phyloP scores from a whole-genome alignment of 2,888 invertebrate genomes.

The Mimumesa dahlbomi region DNA sequence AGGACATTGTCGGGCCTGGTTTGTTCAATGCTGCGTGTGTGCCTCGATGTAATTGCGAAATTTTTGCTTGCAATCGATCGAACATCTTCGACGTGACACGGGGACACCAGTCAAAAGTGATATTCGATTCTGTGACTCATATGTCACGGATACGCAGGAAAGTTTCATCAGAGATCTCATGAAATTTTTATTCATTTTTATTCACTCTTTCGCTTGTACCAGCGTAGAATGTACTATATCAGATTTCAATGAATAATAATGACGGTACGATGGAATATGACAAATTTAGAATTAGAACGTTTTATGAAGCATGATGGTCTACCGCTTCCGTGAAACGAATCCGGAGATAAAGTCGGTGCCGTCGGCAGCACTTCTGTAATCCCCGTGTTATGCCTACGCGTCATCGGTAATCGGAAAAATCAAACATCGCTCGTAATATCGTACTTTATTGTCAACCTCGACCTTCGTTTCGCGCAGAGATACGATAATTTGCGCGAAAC shows the following conservation, averaged over 20 bases:
- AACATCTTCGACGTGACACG: neutral
- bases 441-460: neutral
- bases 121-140: too few relatives aligned
- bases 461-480: neutral
- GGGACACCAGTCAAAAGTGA: too few relatives aligned
- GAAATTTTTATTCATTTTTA: too few relatives aligned
- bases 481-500: too few relatives aligned
- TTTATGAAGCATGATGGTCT: constrained; percentile 25
- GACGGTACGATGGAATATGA: neutral
- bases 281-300: too few relatives aligned
- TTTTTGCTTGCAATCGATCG: neutral
- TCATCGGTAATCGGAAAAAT: constrained; percentile 23
- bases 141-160: too few relatives aligned
- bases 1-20: constrained; percentile 37
- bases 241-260: too few relatives aligned
- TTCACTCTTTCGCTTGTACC: too few relatives aligned
- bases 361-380: constrained; percentile 43
- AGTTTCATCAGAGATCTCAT: too few relatives aligned
- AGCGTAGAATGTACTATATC: too few relatives aligned
- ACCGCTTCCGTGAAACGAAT: constrained; percentile 54
- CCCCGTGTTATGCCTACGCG: constrained; percentile 13
- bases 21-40: constrained; percentile 19
- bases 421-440: neutral
- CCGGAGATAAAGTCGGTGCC: constrained; percentile 47
- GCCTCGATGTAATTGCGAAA: constrained; percentile 9